phyloP scores from a whole-genome alignment of 2,113 vertebrate species.

The Corythaixoides concolor region DNA sequence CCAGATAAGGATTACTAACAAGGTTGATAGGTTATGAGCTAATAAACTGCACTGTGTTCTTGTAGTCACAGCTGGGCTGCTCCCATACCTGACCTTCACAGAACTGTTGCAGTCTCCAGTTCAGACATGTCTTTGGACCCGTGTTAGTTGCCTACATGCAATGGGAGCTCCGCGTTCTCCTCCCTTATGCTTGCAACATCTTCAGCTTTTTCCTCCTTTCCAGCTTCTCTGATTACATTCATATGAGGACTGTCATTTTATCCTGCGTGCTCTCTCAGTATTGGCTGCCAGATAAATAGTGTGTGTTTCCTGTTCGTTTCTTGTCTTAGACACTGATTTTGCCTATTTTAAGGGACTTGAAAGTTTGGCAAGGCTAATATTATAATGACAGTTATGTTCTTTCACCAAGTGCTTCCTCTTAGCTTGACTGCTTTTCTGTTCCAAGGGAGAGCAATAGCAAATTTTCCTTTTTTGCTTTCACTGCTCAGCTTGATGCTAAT shows the following conservation, averaged over 20 bases:
- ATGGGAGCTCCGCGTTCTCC: not conserved
- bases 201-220: not conserved
- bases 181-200: not conserved
- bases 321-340: not conserved
- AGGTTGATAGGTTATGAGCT: not conserved
- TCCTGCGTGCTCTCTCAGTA: not conserved
- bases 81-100: not conserved
- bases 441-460: not conserved
- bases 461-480: conserved; percentile 8
- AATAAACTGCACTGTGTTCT: not conserved
- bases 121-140: not conserved
- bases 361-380: not conserved
- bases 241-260: not conserved
- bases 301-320: not conserved
- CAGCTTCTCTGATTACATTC: not conserved
- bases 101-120: not conserved
- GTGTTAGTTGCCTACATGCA: not conserved
- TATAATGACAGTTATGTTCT: not conserved
- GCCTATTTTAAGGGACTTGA: not conserved
- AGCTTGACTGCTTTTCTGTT: conserved; percentile 24
- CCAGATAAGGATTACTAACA: not conserved
- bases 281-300: not conserved
- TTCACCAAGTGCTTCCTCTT: not conserved
- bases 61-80: not conserved
- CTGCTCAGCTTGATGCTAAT: conserved; percentile 22